phyloP scores from a whole-genome alignment of 2,888 invertebrate species.

The Lepas anatifera region DNA sequence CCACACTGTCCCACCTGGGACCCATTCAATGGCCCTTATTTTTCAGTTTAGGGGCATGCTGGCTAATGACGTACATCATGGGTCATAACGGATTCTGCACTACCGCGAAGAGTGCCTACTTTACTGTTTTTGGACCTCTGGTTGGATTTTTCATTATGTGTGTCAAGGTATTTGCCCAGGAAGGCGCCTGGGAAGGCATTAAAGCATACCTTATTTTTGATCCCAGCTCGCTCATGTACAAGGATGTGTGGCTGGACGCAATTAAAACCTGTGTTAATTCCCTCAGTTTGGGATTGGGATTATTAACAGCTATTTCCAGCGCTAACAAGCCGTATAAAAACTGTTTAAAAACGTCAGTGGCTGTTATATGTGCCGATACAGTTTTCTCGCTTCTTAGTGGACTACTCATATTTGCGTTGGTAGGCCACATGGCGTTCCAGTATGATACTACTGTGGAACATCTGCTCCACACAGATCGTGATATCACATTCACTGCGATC shows the following conservation, averaged over 20 bases:
- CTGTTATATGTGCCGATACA: background rate
- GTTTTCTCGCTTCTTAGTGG: background rate
- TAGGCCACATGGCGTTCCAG: background rate
- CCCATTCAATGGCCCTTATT: background rate
- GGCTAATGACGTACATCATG: background rate
- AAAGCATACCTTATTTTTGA: background rate
- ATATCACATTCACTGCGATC: background rate
- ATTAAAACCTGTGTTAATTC: background rate
- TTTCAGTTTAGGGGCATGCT: background rate
- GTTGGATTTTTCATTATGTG: background rate
- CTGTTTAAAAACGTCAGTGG: background rate
- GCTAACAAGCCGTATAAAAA: background rate
- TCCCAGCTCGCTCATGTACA: background rate
- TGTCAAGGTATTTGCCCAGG: background rate
- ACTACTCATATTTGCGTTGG: background rate
- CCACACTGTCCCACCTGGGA: background rate
- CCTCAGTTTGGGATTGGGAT: background rate
- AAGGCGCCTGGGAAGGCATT: background rate
- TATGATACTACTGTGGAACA: background rate
- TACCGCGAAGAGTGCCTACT: background rate
- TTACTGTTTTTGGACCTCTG: background rate
- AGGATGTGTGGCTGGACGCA: background rate
- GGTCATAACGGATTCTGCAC: background rate
- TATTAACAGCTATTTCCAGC: background rate
- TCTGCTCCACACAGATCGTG: background rate